Base-by-base conservation (phyloP, 1,140 invertebrate genomes). In the Whitmania pigra region DNA sequence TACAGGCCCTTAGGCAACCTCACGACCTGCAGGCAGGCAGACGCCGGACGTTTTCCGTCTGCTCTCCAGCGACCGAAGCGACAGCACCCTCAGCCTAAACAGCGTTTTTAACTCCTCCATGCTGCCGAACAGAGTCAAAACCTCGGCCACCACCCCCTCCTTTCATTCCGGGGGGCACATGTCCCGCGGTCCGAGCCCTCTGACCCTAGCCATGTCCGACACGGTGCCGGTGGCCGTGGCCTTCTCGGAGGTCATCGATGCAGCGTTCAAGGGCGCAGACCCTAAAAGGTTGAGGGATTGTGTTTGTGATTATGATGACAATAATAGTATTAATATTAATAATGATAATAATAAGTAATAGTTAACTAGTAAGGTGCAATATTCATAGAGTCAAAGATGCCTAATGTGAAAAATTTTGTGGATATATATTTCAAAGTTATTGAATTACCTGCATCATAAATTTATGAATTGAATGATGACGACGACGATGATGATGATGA, bases 201-300 rank as follows among this genome's bases (percentile, higher is more conserved):
- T 97, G 25, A 97, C 94, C 3, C 92, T 95, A 74, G 93, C 93
- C 53, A 90, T 95, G 85, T 88, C 91, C 25, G 94, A 97, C 79
- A 92, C 91, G 5, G 93, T 97, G 83, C 94, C 94, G 2, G 80
- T 97, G 75, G 94, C 94, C 60, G 90, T 97, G 27, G 94, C 94
- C 71, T 97, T 97, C 82, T 93, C 96, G 81, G 94, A 97, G 83
- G 94, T 94, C 71, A 89, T 96, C 76, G 92, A 95, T 83, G 92
- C 92, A 7, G 94, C 91, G 80, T 97, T 97, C 79, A 86, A 86
- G 78, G 88, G 88, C 71, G 85, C 87, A 66, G 88, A 89, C 81
- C 87, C 89, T 78, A 83, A 84, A 36, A 87, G 86, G 87, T 88
- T 18, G 66, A 6, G 31, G 6, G 43, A 7, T 49, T 11, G 31